phyloP scores from a whole-genome alignment of 2,797 vertebrate genomes.

The Paguma larvata region DNA sequence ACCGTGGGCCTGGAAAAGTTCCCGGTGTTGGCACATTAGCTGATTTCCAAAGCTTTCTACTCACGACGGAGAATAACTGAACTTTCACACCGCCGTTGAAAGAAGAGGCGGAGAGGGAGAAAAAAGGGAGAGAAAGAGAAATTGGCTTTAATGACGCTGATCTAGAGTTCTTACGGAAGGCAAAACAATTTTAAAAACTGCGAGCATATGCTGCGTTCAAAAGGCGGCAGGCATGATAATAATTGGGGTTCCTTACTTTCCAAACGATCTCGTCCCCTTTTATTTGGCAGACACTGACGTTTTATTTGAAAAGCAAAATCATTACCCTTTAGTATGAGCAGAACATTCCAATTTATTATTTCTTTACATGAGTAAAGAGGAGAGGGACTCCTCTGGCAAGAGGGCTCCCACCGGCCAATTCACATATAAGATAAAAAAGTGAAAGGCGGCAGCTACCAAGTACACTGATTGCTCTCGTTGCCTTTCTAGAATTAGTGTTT shows the following conservation, averaged over 20 bases:
- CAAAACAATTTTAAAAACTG: slow-evolving; percentile 42
- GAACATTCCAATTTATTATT: slow-evolving; percentile 30
- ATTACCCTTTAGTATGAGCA: slow-evolving; percentile 21
- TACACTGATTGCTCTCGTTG: neutral
- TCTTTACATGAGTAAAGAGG: slow-evolving; percentile 1
- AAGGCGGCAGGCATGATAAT: neutral
- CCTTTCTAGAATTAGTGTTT: neutral
- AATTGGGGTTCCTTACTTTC: slow-evolving; percentile 15
- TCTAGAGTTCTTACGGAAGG: slow-evolving; percentile 18
- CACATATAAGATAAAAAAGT: neutral
- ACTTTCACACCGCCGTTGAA: slow-evolving; percentile 68
- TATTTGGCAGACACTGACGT: neutral
- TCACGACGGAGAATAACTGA: neutral
- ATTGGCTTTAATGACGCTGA: neutral
- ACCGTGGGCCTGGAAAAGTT: slow-evolving; percentile 75
- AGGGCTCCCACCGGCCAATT: neutral
- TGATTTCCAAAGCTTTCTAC: slow-evolving; percentile 62
- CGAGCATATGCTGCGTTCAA: slow-evolving; percentile 28
- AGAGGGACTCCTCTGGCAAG: neutral
- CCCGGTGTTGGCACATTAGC: slow-evolving; percentile 73
- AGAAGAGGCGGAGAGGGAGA: neutral
- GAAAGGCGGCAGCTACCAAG: neutral
- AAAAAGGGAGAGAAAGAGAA: neutral
- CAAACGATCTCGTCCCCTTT: neutral
- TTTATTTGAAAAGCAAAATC: slow-evolving; percentile 48